Evolutionary conservation across 2,113 vertebrate genomes (phyloP), one percentile per base, ranked within the genome.

Genomic region (Pantherophis guttatus): DNA sequence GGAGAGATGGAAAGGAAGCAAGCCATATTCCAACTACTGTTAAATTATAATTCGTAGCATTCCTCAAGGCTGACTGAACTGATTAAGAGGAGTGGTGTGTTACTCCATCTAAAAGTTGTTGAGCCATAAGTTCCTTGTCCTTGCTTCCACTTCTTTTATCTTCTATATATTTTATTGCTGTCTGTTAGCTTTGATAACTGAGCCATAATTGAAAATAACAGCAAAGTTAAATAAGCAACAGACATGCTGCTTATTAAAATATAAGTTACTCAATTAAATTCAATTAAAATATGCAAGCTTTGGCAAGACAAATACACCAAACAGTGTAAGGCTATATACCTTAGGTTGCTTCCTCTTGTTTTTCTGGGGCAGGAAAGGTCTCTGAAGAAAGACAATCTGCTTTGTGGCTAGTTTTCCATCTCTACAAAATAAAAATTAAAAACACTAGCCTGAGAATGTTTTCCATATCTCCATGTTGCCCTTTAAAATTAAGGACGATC

Each of bases 331-430:
- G 95, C 95, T 93, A 89, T 90, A 96, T 98, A 99, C 99, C 99
- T 99, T 99, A 17, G 98, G 98, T 53, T 99, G 99, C 95, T 97
- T 99, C 97, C 97, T 99, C 98, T 99, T 99, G 91, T 93, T 92
- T 97, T 98, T 98, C 97, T 99, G 98, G 96, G 98, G 98, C 97
- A 99, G 97, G 93, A 98, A 97, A 0, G 99, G 99, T 98, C 99
- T 99, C 98, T 99, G 99, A 96, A 99, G 98, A 97, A 99, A 99
- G 94, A 99, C 98, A 29, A 99, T 98, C 98, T 99, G 99, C 97
- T 99, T 99, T 97, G 99, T 99, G 96, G 98, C 98, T 95, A 99
- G 95, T 94, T 98, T 99, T 81, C 99, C 99, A 87, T 99, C 99
- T 94, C 99, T 99, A 96, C 12, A 98, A 98, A 97, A 97, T 94